These are phyloP conservation scores for Ctenomys sociabilis DNA, from an alignment of 2,113 vertebrate genomes.

Conservation along the genomic window DNA sequence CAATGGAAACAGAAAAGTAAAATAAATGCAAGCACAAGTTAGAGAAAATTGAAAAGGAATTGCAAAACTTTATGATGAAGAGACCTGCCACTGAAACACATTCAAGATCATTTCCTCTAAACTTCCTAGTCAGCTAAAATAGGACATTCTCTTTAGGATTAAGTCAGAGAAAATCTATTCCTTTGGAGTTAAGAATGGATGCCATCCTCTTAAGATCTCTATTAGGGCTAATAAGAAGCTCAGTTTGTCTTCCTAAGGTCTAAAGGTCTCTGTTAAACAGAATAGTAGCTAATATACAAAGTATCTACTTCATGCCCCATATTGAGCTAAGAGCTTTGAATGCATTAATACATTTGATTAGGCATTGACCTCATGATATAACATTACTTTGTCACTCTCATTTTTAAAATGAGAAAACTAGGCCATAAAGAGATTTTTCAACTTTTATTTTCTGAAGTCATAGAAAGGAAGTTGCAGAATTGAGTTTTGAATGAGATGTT, in stretches of 20 bases:
- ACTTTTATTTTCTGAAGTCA: neutral
- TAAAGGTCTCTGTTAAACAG: neutral
- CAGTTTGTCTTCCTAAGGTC: neutral
- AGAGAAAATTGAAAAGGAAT: neutral
- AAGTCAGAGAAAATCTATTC: neutral
- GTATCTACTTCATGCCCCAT: neutral
- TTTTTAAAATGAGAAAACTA: constrained; percentile 24
- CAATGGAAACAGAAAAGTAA: neutral
- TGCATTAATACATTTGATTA: neutral
- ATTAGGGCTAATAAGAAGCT: neutral
- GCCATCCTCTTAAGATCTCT: neutral
- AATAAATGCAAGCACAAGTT: neutral
- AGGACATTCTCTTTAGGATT: neutral
- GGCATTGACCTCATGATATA: neutral
- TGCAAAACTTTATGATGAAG: neutral
- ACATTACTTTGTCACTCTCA: neutral
- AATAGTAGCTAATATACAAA: neutral
- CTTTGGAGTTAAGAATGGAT: neutral
- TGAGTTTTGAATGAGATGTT: neutral
- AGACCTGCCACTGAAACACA: neutral
- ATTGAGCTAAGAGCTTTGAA: neutral
- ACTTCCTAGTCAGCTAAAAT: neutral
- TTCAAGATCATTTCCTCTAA: neutral
- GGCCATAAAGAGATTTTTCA: neutral
- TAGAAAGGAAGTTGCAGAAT: neutral